A percentile compares a stretch with the other conserved stretches of the same genome.
Conservation (phyloP, 2,797 vertebrate species). For the Mormyrops boulengeri region DNA sequence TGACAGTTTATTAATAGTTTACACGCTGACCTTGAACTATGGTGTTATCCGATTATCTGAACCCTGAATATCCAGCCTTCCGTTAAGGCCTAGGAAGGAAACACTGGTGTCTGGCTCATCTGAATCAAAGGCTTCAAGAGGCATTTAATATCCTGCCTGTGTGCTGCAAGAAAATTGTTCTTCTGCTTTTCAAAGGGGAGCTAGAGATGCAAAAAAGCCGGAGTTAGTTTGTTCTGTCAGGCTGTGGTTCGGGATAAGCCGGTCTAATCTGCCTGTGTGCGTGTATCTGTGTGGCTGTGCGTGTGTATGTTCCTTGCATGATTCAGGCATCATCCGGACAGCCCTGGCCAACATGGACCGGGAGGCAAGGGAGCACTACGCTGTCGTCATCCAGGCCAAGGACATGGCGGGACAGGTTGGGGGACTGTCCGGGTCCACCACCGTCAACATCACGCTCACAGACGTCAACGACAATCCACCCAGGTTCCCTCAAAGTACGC, state of each 20-base stretch:
- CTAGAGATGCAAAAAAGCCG: neutral
- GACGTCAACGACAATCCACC: conserved; percentile 98
- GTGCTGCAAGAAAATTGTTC: neutral
- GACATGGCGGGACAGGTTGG: conserved; percentile 98
- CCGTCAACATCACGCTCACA: conserved; percentile 90
- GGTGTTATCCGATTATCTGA: neutral
- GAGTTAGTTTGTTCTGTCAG: neutral
- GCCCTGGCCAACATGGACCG: conserved; percentile 96
- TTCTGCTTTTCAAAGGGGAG: neutral
- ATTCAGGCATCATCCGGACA: conserved; percentile 88
- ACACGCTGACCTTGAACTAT: too few relatives aligned
- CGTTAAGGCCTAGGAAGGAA: neutral
- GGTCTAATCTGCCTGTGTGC: neutral
- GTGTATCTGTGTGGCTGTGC: neutral
- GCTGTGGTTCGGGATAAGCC: neutral
- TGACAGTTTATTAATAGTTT: neutral
- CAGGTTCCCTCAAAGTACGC: conserved; percentile 91
- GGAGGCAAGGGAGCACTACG: conserved; percentile 94
- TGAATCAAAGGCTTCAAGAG: neutral
- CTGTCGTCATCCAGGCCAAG: conserved; percentile 98
- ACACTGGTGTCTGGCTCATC: neutral
- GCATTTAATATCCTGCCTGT: neutral
- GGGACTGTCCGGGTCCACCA: conserved; percentile 91
- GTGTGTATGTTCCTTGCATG: neutral
- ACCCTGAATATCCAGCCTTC: neutral